phyloP scores from a whole-genome alignment of 2,888 invertebrate genomes.

The Drosophila affinis region DNA sequence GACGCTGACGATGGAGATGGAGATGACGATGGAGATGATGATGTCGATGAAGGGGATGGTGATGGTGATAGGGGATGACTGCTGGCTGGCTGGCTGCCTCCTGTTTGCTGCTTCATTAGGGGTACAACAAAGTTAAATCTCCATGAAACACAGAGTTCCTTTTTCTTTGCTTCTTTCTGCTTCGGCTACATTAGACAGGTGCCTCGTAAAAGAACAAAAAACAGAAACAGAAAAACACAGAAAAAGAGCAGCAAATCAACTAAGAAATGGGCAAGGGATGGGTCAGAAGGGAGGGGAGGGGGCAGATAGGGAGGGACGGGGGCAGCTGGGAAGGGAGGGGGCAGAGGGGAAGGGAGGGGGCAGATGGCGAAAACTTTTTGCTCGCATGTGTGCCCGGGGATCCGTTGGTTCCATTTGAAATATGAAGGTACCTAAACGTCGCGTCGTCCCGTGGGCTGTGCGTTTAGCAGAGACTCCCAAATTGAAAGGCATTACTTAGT shows the following conservation, averaged over 20 bases:
- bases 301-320: slow-evolving; percentile 19
- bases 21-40: not conserved
- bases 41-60: not conserved
- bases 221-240: slow-evolving; percentile 15
- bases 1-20: not conserved
- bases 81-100: slow-evolving; percentile 23
- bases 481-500: not conserved
- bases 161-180: slow-evolving; percentile 26
- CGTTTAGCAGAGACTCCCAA: slow-evolving; percentile 17
- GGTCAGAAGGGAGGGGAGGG: not conserved
- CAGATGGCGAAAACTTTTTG: slow-evolving; percentile 42
- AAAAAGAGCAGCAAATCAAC: slow-evolving; percentile 70
- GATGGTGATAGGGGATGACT: not conserved
- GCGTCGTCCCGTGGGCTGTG: too few species aligned
- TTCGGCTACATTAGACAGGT: slow-evolving; percentile 60
- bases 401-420: slow-evolving; percentile 31
- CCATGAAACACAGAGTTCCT: slow-evolving; percentile 70
- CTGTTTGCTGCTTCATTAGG: slow-evolving; percentile 58
- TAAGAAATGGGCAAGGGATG: slow-evolving; percentile 46
- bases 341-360: not conserved
- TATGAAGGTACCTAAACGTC: slow-evolving; percentile 44
- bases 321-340: slow-evolving; percentile 24
- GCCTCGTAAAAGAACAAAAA: slow-evolving; percentile 57
- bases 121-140: slow-evolving; percentile 70
- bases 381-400: slow-evolving; percentile 45